Percentiles rank a stretch among this genome's conserved stretches.
These are phyloP conservation scores for Didymodactylos carnosus DNA, from an alignment of 2,888 invertebrate genomes.

Conservation along the genomic window DNA sequence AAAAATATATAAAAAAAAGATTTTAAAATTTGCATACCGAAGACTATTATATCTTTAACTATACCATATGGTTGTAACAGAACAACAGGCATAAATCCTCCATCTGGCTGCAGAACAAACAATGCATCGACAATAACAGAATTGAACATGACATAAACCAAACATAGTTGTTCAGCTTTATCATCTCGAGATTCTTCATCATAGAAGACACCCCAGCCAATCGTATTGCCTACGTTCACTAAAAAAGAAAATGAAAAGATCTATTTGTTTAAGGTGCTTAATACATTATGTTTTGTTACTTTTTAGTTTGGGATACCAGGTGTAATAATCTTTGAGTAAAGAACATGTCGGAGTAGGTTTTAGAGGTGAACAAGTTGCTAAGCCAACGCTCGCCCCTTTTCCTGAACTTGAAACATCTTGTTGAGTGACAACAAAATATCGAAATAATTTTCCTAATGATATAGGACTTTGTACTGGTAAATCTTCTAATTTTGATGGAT, in stretches of 20 bases:
- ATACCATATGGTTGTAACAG: slow-evolving; percentile 23
- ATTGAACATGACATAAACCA: slow-evolving; percentile 26
- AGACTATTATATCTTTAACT: too few species aligned
- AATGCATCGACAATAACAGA: slow-evolving; percentile 21
- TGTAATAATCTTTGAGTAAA: slow-evolving; percentile 23
- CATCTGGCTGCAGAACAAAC: slow-evolving; percentile 27
- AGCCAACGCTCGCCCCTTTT: slow-evolving; percentile 7
- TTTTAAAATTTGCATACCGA: too few species aligned
- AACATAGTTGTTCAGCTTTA: slow-evolving; percentile 23
- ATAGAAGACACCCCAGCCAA: slow-evolving; percentile 29
- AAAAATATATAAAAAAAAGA: too few species aligned
- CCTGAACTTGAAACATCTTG: slow-evolving; percentile 4
- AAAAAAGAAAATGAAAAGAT: too few species aligned
- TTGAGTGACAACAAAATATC: slow-evolving; percentile 10
- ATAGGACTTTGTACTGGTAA: slow-evolving; percentile 10
- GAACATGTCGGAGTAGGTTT: slow-evolving; percentile 23
- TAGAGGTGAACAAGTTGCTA: slow-evolving; percentile 18
- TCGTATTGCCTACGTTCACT: slow-evolving; percentile 20
- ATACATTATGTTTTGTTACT: slow-evolving; percentile 18
- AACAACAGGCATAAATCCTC: slow-evolving; percentile 23
- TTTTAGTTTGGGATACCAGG: slow-evolving; percentile 23
- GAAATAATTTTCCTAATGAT: background rate
- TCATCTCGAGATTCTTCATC: slow-evolving; percentile 19
- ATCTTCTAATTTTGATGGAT: slow-evolving; percentile 3
- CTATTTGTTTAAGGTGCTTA: too few species aligned